Evolutionary conservation across 2,888 invertebrate genomes (phyloP).

Genomic region (Phymatocera aterrima): DNA sequence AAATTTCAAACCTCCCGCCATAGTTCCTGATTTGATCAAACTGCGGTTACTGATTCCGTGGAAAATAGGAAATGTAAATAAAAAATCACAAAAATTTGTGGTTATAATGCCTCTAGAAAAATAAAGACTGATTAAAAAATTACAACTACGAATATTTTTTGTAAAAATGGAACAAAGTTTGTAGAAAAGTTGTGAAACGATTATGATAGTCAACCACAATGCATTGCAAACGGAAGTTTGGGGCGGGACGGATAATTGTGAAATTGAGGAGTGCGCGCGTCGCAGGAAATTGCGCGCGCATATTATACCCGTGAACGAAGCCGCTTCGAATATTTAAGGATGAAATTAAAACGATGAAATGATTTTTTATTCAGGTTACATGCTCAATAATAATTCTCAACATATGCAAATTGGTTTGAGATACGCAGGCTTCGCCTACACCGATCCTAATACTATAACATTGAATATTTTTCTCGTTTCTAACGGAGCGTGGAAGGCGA

Average conservation of each 20-base stretch:
- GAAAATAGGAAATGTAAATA: neutral
- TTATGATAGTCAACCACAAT: neutral
- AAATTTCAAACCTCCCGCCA: neutral
- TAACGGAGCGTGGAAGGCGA: conserved; percentile 62
- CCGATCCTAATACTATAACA: neutral
- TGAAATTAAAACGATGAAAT: neutral
- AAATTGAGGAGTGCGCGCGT: conserved; percentile 53
- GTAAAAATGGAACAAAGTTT: neutral
- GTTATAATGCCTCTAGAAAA: neutral
- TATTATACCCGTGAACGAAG: conserved; percentile 47
- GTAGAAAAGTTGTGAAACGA: conserved; percentile 25
- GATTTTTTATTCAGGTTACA: neutral
- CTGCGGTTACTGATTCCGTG: neutral
- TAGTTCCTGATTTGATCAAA: conserved; percentile 27
- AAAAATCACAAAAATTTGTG: neutral
- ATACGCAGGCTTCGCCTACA: neutral
- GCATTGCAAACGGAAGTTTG: conserved; percentile 25
- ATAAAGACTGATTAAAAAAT: neutral
- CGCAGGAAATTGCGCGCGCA: conserved; percentile 63
- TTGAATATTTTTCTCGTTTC: conserved; percentile 49
- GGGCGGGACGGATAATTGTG: conserved; percentile 2
- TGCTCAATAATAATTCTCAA: neutral
- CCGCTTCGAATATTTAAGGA: conserved; percentile 44
- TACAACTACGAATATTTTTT: neutral
- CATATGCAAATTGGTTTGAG: neutral